Base-by-base conservation (phyloP, 2,113 vertebrate genomes). In the Monarcha castaneiventris region DNA sequence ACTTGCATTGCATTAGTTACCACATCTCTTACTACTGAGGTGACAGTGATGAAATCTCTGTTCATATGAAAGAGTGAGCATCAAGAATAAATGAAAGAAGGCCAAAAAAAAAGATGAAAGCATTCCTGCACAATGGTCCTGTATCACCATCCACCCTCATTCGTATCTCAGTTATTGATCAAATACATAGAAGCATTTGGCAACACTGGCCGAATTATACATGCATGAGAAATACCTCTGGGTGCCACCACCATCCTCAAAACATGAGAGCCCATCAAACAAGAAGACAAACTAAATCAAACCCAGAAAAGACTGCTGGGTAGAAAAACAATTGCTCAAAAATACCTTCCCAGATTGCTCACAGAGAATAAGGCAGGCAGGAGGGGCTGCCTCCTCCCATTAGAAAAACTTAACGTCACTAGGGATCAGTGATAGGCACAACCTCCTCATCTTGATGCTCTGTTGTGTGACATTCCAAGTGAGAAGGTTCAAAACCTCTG, bases 31-130 rank as follows among this genome's bases (percentile, higher is more conserved):
- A 71, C 77, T 78, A 32, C 22, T 68, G 71, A 89, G 61, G 62
- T 82, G 68, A 87, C 48, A 66, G 33, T 63, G 69, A 89, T 68
- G 56, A 81, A 83, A 92, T 67, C 35, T 78, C 30, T 82, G 39
- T 11, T 63, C 32, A 39, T 44, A 89, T 89, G 32, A 75, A 84
- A 82, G 76, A 75, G 44, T n/a, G 29, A 66, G 23, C 55, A 84
- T 49, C 62, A 37, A 93, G 54, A 46, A 43, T 80, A 72, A 68
- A 41, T 26, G 49, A 69, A 90, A 90, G 66, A 54, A 77, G 44
- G 21, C 26, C 39, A 79, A 46, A 69, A 83, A 83, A 41, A 32
- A 87, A 93, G 68, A 96, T 91, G 48, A 96, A 94, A 92, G 76
- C 61, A 61, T 35, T 84, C 61, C 48, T 79, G 61, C 37, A 56